These are phyloP conservation scores for Drosophila repletoides DNA, from an alignment of 1,140 invertebrate species.

Conservation along the genomic window DNA sequence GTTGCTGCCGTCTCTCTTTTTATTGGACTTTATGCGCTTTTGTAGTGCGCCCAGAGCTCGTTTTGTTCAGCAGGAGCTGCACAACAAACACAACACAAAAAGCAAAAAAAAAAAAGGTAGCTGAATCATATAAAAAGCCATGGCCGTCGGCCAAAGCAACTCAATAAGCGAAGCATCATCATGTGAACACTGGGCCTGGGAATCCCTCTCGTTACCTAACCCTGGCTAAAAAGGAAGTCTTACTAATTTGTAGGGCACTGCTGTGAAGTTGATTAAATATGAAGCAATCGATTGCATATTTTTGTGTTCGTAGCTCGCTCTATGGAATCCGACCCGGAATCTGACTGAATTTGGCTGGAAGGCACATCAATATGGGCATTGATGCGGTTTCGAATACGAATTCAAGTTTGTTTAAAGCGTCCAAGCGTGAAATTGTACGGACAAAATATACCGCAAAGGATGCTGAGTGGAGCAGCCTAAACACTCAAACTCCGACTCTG, in stretches of 20 bases:
- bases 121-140: slow-evolving; percentile 64
- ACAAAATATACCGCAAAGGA: too few relatives aligned
- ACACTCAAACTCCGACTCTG: too few relatives aligned
- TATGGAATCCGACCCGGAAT: background rate
- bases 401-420: slow-evolving; percentile 30
- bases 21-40: slow-evolving; percentile 80
- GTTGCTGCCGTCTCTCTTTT: slow-evolving; percentile 74
- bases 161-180: slow-evolving; percentile 58
- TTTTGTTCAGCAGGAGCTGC: slow-evolving; percentile 46
- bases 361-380: slow-evolving; percentile 19
- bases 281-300: slow-evolving; percentile 46
- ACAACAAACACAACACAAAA: background rate
- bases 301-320: slow-evolving; percentile 11
- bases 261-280: slow-evolving; percentile 69
- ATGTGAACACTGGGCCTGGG: background rate
- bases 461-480: too few relatives aligned
- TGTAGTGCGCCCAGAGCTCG: slow-evolving; percentile 39
- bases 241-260: slow-evolving; percentile 60
- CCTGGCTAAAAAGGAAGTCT: slow-evolving; percentile 47
- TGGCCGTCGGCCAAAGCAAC: slow-evolving; percentile 64
- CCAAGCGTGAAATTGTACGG: slow-evolving; percentile 43
- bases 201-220: background rate
- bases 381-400: slow-evolving; percentile 1
- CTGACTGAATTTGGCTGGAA: background rate
- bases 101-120: slow-evolving; percentile 30